Evolutionary conservation across 2,113 vertebrate genomes (phyloP), one percentile per base, ranked within the genome.

Genomic region (Strigops habroptila): DNA sequence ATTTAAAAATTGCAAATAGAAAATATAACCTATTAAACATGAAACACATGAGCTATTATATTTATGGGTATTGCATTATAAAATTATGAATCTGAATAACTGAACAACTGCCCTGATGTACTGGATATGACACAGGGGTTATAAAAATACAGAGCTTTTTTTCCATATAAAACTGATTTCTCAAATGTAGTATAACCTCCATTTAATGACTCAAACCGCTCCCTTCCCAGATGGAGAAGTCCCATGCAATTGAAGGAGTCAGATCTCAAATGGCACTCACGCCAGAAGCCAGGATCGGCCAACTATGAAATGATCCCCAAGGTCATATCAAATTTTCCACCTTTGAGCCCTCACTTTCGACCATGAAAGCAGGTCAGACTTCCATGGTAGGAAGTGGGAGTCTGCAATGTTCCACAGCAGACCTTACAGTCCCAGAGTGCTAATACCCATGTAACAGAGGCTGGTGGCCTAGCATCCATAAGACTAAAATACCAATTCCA

Each of bases 381-480:
- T 59, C 22, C 57, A 35, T 4, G 3, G 33, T 82, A 78, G n/a
- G 28, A 89, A 43, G 7, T 28, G 12, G 11, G 19, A 83, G 18
- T 10, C 28, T 67, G 43, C n/a, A 18, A 21, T 13, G 15, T 30
- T 68, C 37, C 43, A 87, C 28, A 59, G 48, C 28, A 92, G 24
- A 43, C 21, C 31, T 60, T n/a, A 57, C 15, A 24, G 22, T 12
- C 43, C 67, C 43, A 43, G 44, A 65, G 23, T 5, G 13, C 21
- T 49, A 76, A 92, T 6, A 52, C 3, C 12, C 44, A 12, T 24
- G 18, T 10, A 68, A 52, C 6, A 41, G 33, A 75, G 57, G 48
- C 23, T 3, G 1, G 24, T 19, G 18, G 19, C 33, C 59, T 52
- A 27, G 23, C 16, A 74, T 16, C 17, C 1, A 0, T 7, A 44